Conservation (phyloP, 1,140 invertebrate genomes). For the Ditylenchus dipsaci region DNA sequence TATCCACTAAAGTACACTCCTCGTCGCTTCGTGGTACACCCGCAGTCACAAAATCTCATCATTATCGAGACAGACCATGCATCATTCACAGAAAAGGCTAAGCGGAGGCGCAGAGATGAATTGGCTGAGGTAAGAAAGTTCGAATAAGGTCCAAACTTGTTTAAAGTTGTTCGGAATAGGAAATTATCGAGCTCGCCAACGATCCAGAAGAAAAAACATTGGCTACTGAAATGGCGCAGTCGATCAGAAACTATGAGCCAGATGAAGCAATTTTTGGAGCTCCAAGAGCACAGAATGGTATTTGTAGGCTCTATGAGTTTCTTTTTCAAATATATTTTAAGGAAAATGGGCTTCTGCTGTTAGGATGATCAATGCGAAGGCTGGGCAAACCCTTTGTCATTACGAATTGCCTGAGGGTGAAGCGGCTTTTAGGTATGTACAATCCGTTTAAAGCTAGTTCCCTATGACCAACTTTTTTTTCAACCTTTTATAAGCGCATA, state of each 20-base stretch:
- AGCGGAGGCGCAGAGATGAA: slow-evolving; percentile 77
- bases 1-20: slow-evolving; percentile 91
- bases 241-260: slow-evolving; percentile 86
- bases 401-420: slow-evolving; percentile 89
- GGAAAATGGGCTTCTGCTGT: slow-evolving; percentile 97
- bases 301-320: slow-evolving; percentile 81
- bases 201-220: slow-evolving; percentile 82
- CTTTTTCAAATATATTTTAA: slow-evolving; percentile 82
- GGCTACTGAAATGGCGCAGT: slow-evolving; percentile 91
- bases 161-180: slow-evolving; percentile 58
- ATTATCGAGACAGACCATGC: slow-evolving; percentile 94
- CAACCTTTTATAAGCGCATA: too few relatives aligned
- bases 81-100: slow-evolving; percentile 93
- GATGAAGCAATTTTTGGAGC: slow-evolving; percentile 88
- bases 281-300: slow-evolving; percentile 86
- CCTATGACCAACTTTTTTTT: too few relatives aligned
- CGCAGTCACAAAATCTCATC: slow-evolving; percentile 82
- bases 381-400: slow-evolving; percentile 74
- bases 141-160: background rate
- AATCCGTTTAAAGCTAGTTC: too few relatives aligned
- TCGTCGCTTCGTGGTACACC: slow-evolving; percentile 86
- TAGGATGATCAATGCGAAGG: slow-evolving; percentile 81
- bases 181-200: slow-evolving; percentile 94
- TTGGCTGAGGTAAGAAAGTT: slow-evolving; percentile 66
- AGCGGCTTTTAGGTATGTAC: slow-evolving; percentile 74